Evolutionary conservation across 30 jellyfish, hydroid and myxozoan species (phyloP), one percentile per base, ranked within the genome.

Genomic region (Cassiopea xamachana): DNA sequence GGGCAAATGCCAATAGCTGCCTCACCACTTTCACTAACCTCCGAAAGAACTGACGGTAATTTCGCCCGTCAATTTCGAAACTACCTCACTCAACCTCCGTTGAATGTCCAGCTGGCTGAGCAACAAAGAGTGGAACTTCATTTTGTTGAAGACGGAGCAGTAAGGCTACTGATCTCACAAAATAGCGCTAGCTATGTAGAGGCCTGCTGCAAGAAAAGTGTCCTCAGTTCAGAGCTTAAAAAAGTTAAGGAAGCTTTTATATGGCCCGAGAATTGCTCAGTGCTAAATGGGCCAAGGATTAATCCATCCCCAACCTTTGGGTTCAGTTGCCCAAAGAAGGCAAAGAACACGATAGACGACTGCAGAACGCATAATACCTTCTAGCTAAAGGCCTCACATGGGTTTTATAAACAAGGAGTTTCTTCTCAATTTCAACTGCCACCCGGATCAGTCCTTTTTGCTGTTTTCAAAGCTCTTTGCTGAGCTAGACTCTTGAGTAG

Each of bases 201-300:
- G 39, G 39, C 39, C 39, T 27, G 39, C 39, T 27, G 39, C 39
- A 27, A 27, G 39, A 27, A 27, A 27, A 27, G 39, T 27, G 39
- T 27, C 39, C 39, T 27, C 39, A 27, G 39, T 27, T 27, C 39
- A 27, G 39, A 27, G 39, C 39, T 27, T 27, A 27, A 27, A 27
- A 27, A 27, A 27, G 39, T 27, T 27, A 27, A 73, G 44, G 59
- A 73, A 7, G 58, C 6, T 43, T 73, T 73, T 73, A 17, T 3
- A 39, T 59, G 58, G 12, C 82, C 86, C 15, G 70, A 45, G 17
- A 77, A 77, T 72, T 77, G 86, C 86, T 61, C 86, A 44, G 86
- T 72, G 2, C 71, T 77, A 7, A 12, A 43, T 77, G 64, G 46
- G 71, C 86, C 71, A 2, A 77, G 73, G 2, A 77, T 77, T 7